These are phyloP conservation scores for Asobara japonica DNA, from an alignment of 1,140 invertebrate genomes.

Conservation along the genomic window DNA sequence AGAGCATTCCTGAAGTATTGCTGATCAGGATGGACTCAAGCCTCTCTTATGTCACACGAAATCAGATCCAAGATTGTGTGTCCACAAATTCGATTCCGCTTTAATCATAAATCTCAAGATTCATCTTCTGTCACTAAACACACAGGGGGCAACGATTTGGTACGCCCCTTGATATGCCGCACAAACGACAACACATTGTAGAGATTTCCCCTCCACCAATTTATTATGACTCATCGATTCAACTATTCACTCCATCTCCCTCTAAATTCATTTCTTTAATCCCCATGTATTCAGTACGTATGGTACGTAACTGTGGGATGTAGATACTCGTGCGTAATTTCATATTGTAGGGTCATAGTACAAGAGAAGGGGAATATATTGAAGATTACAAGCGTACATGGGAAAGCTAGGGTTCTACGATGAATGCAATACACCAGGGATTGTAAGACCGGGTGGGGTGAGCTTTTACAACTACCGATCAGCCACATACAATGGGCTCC, in stretches of 20 bases:
- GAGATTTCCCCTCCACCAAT: constrained; percentile 5
- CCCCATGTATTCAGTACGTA: neutral
- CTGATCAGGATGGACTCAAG: too few relatives aligned
- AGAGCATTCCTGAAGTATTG: too few relatives aligned
- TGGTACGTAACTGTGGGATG: neutral
- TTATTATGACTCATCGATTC: constrained; percentile 20
- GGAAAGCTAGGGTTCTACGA: constrained; percentile 9
- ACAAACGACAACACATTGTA: neutral
- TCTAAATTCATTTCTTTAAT: constrained; percentile 6
- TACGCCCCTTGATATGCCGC: neutral
- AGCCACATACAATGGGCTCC: neutral
- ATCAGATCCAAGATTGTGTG: too few relatives aligned
- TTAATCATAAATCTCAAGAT: constrained; percentile 8
- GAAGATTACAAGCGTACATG: constrained; percentile 15
- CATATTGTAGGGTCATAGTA: neutral
- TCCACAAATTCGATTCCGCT: too few relatives aligned
- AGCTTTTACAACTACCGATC: constrained; percentile 13
- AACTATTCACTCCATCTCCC: neutral
- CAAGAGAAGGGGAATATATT: neutral
- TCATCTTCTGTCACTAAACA: neutral
- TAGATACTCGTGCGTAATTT: constrained; percentile 4
- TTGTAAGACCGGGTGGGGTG: neutral
- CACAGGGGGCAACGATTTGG: neutral
- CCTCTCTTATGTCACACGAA: too few relatives aligned
- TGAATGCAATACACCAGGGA: constrained; percentile 8